Evolutionary conservation across 2,797 vertebrate species (phyloP).

Genomic region (Parambassis ranga): DNA sequence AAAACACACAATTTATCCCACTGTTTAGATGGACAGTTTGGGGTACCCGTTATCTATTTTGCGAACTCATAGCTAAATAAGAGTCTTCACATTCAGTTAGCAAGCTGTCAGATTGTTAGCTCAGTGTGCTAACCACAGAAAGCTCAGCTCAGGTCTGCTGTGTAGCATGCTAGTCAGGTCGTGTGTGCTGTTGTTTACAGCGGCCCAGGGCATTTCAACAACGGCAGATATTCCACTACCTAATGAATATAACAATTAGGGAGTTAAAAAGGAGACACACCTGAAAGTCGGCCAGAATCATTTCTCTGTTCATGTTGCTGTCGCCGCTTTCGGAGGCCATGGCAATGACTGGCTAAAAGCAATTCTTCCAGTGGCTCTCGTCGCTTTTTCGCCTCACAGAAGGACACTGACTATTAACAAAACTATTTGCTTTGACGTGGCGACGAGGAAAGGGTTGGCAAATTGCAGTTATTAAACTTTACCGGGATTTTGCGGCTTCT

Average conservation of each 20-base stretch:
- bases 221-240: neutral
- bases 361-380: constrained; percentile 67
- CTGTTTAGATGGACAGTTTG: neutral
- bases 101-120: constrained; percentile 68
- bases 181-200: constrained; percentile 24
- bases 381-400: constrained; percentile 67
- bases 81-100: constrained; percentile 22
- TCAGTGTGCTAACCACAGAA: constrained; percentile 45
- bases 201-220: neutral
- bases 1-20: neutral
- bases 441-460: constrained; percentile 17
- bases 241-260: neutral
- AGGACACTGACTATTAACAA: constrained; percentile 41
- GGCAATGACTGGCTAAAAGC: constrained; percentile 85
- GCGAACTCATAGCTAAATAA: neutral
- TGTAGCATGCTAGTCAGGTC: constrained; percentile 34
- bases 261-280: constrained; percentile 70
- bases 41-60: neutral
- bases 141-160: constrained; percentile 34
- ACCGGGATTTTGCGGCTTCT: constrained; percentile 32
- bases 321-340: constrained; percentile 92
- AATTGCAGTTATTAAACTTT: constrained; percentile 38
- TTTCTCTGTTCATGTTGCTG: constrained; percentile 97
- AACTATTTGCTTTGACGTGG: constrained; percentile 30
- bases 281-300: constrained; percentile 99